phyloP scores from a whole-genome alignment of 2,797 vertebrate genomes.

The Poliocrania exsul region DNA sequence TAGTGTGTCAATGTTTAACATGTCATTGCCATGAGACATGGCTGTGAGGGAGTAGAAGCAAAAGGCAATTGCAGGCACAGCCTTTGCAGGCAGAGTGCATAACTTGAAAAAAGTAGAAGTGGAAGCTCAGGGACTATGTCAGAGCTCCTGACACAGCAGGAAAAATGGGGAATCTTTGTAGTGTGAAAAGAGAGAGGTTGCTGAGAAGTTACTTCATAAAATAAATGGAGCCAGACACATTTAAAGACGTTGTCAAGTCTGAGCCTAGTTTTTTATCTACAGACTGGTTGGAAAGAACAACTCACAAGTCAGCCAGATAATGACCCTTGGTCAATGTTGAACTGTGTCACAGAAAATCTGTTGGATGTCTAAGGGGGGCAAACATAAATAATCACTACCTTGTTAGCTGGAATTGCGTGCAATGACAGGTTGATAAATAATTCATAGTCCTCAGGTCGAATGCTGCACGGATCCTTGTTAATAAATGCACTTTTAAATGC shows the following conservation, averaged over 20 bases:
- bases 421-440: conserved; percentile 72
- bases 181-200: background rate
- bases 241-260: background rate
- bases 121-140: background rate
- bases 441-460: conserved; percentile 75
- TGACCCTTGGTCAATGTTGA: background rate
- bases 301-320: background rate
- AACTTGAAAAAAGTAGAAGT: background rate
- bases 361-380: background rate
- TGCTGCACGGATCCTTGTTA: conserved; percentile 76
- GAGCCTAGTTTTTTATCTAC: background rate
- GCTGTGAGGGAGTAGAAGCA: background rate
- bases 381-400: conserved; percentile 62
- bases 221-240: background rate
- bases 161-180: background rate
- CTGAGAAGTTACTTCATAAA: background rate
- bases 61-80: background rate
- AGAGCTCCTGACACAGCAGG: background rate
- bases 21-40: background rate
- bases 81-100: background rate
- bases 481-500: conserved; percentile 74
- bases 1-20: background rate
- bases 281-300: background rate
- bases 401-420: conserved; percentile 75
- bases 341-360: background rate